These are phyloP conservation scores for Atrina japonica DNA, from an alignment of 2,888 invertebrate species.

Conservation along the genomic window DNA sequence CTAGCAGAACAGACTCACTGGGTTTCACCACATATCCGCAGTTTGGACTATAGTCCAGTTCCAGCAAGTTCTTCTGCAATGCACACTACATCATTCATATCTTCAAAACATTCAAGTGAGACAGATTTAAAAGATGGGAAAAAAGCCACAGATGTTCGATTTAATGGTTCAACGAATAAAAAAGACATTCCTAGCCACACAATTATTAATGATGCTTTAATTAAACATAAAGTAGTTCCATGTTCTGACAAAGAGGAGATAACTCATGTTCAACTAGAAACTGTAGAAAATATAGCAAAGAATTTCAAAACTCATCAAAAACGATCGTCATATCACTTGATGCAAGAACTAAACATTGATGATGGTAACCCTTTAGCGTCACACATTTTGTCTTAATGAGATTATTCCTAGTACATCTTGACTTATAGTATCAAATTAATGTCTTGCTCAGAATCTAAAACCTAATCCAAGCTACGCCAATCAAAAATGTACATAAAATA, in stretches of 20 bases:
- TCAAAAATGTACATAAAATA: no score
- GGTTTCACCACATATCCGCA: conserved; percentile 47
- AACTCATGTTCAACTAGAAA: conserved; percentile 35
- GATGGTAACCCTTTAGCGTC: conserved; percentile 43
- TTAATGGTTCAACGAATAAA: conserved; percentile 7
- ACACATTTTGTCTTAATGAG: no score
- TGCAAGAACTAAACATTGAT: conserved; percentile 65
- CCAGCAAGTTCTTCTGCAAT: conserved; percentile 68
- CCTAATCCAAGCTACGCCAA: no score
- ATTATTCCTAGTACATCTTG: no score
- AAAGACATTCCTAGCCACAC: not conserved
- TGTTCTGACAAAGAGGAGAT: conserved; percentile 35
- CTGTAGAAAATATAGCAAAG: conserved; percentile 8
- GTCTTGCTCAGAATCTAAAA: no score
- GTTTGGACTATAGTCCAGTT: conserved; percentile 58
- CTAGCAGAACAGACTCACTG: conserved; percentile 43
- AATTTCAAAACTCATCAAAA: conserved; percentile 66
- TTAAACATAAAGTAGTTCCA: conserved; percentile 10
- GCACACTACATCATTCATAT: conserved; percentile 62
- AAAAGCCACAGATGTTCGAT: conserved; percentile 17
- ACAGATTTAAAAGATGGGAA: conserved; percentile 7
- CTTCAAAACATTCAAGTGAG: conserved; percentile 33
- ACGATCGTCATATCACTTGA: conserved; percentile 72
- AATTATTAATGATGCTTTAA: not conserved
- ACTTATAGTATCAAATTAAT: no score